Percentiles rank a stretch among this genome's conserved stretches.
These are phyloP conservation scores for Erythrolamprus reginae DNA, from an alignment of 2,113 vertebrate genomes.

Conservation along the genomic window DNA sequence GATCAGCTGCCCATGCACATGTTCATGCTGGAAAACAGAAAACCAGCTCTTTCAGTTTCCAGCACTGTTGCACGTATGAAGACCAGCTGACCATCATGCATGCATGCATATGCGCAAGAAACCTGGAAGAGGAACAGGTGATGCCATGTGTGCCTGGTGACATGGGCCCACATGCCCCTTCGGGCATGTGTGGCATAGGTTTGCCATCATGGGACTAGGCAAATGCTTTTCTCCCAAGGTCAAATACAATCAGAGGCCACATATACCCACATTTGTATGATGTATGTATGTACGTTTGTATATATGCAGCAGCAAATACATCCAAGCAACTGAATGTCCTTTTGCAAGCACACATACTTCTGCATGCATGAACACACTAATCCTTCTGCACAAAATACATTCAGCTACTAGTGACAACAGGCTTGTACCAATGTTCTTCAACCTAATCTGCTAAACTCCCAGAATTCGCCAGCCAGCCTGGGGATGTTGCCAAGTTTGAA, in stretches of 20 bases:
- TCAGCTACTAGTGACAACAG: neutral
- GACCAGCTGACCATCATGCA: too few relatives aligned
- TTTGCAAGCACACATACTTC: neutral
- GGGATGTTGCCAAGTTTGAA: neutral
- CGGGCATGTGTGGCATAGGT: too few relatives aligned
- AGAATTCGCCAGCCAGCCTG: neutral
- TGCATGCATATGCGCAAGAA: too few relatives aligned
- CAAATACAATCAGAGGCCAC: neutral
- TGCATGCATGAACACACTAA: neutral
- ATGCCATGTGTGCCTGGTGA: too few relatives aligned
- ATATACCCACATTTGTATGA: neutral
- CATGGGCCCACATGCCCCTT: too few relatives aligned
- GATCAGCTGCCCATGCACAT: too few relatives aligned
- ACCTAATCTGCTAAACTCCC: neutral
- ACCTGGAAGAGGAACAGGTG: too few relatives aligned
- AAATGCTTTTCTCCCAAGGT: neutral
- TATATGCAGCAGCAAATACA: neutral
- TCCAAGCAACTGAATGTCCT: neutral
- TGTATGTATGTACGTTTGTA: neutral
- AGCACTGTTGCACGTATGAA: too few relatives aligned
- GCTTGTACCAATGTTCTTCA: neutral
- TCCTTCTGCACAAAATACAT: neutral
- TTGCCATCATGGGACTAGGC: too few relatives aligned
- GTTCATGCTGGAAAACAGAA: too few relatives aligned
- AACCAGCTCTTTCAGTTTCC: too few relatives aligned